Percentiles rank a stretch among this genome's conserved stretches.
Conservation (phyloP, 37 sponge, comb jelly and placozoan genomes). For the Amphimedon queenslandica region DNA sequence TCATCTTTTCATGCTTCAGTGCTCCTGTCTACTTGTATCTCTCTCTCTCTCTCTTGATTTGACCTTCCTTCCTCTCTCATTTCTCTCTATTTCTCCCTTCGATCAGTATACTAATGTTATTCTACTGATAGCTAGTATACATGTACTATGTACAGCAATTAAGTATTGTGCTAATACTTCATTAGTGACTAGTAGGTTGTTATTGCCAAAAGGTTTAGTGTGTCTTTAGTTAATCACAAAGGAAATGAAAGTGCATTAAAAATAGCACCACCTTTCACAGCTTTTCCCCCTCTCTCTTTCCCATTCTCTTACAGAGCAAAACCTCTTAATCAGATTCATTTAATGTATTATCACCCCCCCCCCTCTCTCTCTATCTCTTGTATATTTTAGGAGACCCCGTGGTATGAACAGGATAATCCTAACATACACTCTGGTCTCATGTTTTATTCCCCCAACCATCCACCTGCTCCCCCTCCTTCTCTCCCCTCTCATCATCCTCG, state of each 20-base stretch:
- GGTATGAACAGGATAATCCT: constrained; percentile 10
- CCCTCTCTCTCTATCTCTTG: constrained; percentile 2
- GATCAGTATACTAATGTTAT: too few species aligned
- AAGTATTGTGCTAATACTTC: background rate
- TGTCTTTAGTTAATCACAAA: too few species aligned
- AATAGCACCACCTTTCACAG: background rate
- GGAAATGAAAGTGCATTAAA: too few species aligned
- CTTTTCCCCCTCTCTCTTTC: background rate
- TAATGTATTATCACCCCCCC: background rate
- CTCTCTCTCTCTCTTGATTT: constrained; percentile 3
- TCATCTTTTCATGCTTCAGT: background rate
- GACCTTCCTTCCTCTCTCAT: background rate
- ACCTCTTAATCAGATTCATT: too few species aligned
- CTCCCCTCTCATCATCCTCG: background rate
- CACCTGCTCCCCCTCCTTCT: background rate
- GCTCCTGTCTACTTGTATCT: background rate
- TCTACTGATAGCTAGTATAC: too few species aligned
- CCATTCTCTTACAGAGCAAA: background rate
- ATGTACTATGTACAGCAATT: background rate
- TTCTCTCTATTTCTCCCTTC: background rate
- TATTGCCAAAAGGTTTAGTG: too few species aligned
- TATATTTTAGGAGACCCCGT: background rate
- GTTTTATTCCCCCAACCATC: background rate
- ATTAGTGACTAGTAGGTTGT: too few species aligned
- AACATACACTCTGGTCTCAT: background rate